Evolutionary conservation across 2,888 invertebrate species (phyloP).

Genomic region (Eledone cirrhosa): DNA sequence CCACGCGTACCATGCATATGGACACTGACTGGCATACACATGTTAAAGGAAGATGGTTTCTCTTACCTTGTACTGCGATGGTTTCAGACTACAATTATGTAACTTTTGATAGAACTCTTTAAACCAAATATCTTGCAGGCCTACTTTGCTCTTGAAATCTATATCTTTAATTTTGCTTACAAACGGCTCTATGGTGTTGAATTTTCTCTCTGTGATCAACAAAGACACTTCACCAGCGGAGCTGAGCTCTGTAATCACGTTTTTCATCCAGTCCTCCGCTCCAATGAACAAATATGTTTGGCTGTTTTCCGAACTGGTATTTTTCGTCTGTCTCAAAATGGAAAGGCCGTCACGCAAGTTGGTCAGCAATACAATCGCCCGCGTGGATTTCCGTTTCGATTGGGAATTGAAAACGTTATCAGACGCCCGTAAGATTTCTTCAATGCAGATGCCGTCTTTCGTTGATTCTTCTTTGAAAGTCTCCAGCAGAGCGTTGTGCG

Average conservation of each 20-base stretch:
- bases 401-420: neutral
- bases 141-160: slow-evolving; percentile 40
- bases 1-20: no score
- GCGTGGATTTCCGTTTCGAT: no score
- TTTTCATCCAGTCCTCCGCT: neutral
- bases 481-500: slow-evolving; percentile 32
- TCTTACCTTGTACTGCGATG: no score
- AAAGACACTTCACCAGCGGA: neutral
- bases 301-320: neutral
- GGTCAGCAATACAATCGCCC: neutral
- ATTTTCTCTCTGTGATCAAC: no score
- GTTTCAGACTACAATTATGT: slow-evolving; percentile 44
- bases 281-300: neutral
- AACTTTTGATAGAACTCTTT: slow-evolving; percentile 66
- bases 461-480: slow-evolving; percentile 1
- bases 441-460: slow-evolving; percentile 32
- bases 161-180: no score
- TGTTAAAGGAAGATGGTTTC: no score
- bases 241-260: neutral
- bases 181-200: no score
- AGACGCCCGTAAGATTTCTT: neutral
- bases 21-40: no score
- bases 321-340: neutral
- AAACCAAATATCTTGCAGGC: slow-evolving; percentile 66
- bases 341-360: neutral